Evolutionary conservation across 2,797 vertebrate genomes (phyloP), one percentile per base, ranked within the genome.

Genomic region (Hemibagrus guttatus): DNA sequence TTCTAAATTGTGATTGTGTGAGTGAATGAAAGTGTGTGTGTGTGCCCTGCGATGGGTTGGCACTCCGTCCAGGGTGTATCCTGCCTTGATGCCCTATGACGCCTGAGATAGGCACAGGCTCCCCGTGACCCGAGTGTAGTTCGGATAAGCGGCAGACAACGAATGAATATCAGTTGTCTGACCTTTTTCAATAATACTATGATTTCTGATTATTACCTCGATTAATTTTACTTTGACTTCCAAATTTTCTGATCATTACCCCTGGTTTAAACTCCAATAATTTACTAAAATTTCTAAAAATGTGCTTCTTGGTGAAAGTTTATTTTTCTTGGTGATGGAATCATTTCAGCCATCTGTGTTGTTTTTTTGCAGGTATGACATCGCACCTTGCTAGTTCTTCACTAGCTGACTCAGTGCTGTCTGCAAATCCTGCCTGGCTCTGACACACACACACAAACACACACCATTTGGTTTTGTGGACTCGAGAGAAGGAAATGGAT

Each of bases 321-420:
- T 19, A 0, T 4, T 4, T 8, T 3, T 2, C 35, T 17, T n/a
- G 35, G 12, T n/a, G 6, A 61, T 46, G 39, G 76, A 31, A 31
- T 35, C 5, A 69, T 35, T 69, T 84, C 1, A 26, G 26, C 52
- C 83, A 74, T 84, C 56, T 84, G 56, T 56, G 46, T 49, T 49
- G 46, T 7, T 46, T 35, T 42, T 83, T 72, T 72, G 46, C 69
- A 42, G 49, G 64, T 17, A 72, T 72, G 59, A 52, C 26, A 61
- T 54, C 68, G 42, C 7, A 61, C 42, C 2, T 21, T 8, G 31
- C 80, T 23, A 63, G 12, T 8, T 28, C 11, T 6, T 54, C 31
- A 66, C 49, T 46, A 83, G 81, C 56, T 87, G 86, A 87, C 81
- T 84, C 81, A 69, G 61, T 59, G 63, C 42, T 83, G 72, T n/a